Evolutionary conservation across 2,113 vertebrate species (phyloP), one percentile per base, ranked within the genome.

Genomic region (Gnathonemus echidnorhynchus): DNA sequence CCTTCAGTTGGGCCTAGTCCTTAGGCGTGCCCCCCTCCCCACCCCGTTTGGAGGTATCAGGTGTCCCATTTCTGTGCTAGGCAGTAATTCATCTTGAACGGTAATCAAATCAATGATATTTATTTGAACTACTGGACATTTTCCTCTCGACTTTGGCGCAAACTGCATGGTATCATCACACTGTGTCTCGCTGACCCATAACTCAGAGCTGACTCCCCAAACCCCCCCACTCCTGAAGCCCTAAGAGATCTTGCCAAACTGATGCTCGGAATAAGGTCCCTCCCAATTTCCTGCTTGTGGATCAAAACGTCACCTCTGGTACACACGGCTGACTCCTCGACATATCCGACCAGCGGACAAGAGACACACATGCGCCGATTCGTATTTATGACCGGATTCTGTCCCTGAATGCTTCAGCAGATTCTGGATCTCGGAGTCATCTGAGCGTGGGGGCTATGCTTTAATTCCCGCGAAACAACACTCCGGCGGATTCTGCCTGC

Each of bases 401-500:
- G 21, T 31, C 35, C 45, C 35, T 88, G 66, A 83, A 39, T 48
- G 70, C 77, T 90, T 56, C 52, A 80, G 66, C 31, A 90, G 45
- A 80, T 46, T 88, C 13, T 90, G 42, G 42, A 31, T 13, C 62
- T 70, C 9, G 3, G n/a, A 70, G 62, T 31, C 27, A 13, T 1
- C 3, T 0, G n/a, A 0, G 62, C 62, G 27, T 90, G 83, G 89
- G 89, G 91, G 86, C 88, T 89, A 89, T 52, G 49, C 45, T 88
- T 91, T 66, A 86, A 83, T 90, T 88, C 80, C 90, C 90, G 91
- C 91, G n/a, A 10, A 90, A 92, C 91, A 90, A 91, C 58, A 15
- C 46, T 91, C 90, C 90, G 66, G 89, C 62, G 86, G 83, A 58
- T 89, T 83, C 86, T 89, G 89, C 91, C 91, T 90, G 87, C 21